Conservation (phyloP, 2,113 vertebrate species). For the Toxotes jaculatrix region DNA sequence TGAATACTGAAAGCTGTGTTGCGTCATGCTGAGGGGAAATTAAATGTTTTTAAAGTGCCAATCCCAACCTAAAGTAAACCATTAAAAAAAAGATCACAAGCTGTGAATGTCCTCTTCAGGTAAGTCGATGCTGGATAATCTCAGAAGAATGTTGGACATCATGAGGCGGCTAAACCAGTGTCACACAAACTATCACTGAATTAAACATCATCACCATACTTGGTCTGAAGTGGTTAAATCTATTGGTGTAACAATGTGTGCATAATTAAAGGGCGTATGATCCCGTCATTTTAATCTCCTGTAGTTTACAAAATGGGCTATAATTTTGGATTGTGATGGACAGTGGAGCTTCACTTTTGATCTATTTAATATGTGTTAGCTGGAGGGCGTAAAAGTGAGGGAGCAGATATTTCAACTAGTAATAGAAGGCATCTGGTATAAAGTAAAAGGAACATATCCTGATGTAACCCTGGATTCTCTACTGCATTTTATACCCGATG, state of each 20-base stretch:
- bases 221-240: not conserved
- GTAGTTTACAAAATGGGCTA: constrained; percentile 4
- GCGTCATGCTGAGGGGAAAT: not conserved
- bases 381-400: constrained; percentile 1
- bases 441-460: constrained; percentile 4
- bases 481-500: not conserved
- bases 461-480: not conserved
- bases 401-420: constrained; percentile 8
- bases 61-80: not conserved
- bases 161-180: not conserved
- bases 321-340: constrained; percentile 17
- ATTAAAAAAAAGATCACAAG: not conserved
- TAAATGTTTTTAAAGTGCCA: constrained; percentile 15
- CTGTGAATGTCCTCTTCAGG: not conserved
- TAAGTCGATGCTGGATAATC: not conserved
- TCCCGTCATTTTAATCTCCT: not conserved
- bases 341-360: constrained; percentile 25
- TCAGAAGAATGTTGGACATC: no score
- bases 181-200: not conserved
- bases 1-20: not conserved
- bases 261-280: not conserved
- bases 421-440: constrained; percentile 5
- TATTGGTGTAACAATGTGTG: not conserved
- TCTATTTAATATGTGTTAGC: constrained; percentile 11
- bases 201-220: not conserved